These are phyloP conservation scores for Anthrax anthrax DNA, from an alignment of 2,888 invertebrate genomes.

Conservation along the genomic window DNA sequence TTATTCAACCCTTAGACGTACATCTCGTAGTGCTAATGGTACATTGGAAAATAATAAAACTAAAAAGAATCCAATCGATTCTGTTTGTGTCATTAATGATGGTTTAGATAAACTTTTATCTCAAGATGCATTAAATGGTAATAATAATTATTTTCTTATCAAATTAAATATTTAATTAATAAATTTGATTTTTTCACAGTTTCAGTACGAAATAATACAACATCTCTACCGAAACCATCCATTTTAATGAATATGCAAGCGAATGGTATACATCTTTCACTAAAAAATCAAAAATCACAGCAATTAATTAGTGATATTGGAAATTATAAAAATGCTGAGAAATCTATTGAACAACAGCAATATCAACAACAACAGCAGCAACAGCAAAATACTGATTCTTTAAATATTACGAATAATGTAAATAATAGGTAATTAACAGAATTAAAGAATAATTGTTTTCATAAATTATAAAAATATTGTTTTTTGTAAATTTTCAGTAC, in stretches of 20 bases:
- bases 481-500: constrained; percentile 2
- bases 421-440: neutral
- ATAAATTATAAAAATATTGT: neutral
- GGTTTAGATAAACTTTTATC: constrained; percentile 71
- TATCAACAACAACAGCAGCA: too few species aligned
- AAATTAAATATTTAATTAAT: too few species aligned
- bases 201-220: neutral
- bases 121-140: constrained; percentile 49
- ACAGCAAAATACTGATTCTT: too few species aligned
- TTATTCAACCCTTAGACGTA: constrained; percentile 30
- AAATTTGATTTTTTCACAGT: neutral
- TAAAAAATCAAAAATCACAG: neutral
- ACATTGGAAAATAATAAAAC: constrained; percentile 18
- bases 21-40: constrained; percentile 26
- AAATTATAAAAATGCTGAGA: neutral
- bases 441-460: too few species aligned
- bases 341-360: neutral
- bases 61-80: constrained; percentile 62
- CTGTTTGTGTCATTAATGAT: constrained; percentile 79
- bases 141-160: too few species aligned
- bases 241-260: neutral
- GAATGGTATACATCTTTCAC: neutral
- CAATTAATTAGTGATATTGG: neutral
- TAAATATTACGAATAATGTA: neutral
- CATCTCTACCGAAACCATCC: neutral